These are phyloP conservation scores for Leptinotarsa peninsularis DNA, from an alignment of 2,888 invertebrate genomes.

Conservation along the genomic window DNA sequence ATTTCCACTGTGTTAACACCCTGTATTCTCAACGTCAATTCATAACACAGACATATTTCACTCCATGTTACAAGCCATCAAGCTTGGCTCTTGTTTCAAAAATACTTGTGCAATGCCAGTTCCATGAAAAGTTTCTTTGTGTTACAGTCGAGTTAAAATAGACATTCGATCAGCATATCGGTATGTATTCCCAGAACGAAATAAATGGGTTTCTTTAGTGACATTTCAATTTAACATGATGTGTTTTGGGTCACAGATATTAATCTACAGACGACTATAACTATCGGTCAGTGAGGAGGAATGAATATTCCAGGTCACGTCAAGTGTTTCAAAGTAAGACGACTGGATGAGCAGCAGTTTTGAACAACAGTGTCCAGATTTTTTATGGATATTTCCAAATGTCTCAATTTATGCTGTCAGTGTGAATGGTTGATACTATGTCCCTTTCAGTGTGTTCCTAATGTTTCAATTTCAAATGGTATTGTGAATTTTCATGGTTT, in stretches of 20 bases:
- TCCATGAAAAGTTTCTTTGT: constrained; percentile 23
- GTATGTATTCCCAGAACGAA: constrained; percentile 25
- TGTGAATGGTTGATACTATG: no score
- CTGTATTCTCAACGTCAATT: background rate
- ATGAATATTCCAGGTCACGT: no score
- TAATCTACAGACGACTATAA: background rate
- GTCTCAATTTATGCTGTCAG: no score
- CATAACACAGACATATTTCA: background rate
- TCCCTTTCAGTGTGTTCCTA: no score
- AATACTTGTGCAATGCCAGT: constrained; percentile 17
- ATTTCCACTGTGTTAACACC: background rate
- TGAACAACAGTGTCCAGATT: no score
- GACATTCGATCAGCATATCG: constrained; percentile 25
- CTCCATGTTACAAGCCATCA: background rate
- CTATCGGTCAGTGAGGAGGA: background rate
- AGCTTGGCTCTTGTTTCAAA: constrained; percentile 12
- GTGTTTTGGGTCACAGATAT: constrained; percentile 9
- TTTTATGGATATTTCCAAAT: background rate
- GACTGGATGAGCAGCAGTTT: no score
- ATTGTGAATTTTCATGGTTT: no score
- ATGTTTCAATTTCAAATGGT: no score
- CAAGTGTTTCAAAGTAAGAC: no score
- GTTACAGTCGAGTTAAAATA: constrained; percentile 19
- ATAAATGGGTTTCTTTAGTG: constrained; percentile 15
- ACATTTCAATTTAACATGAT: constrained; percentile 6